Evolutionary conservation across 2,888 invertebrate genomes (phyloP), one percentile per base, ranked within the genome.

Genomic region (Watsonalla binaria): DNA sequence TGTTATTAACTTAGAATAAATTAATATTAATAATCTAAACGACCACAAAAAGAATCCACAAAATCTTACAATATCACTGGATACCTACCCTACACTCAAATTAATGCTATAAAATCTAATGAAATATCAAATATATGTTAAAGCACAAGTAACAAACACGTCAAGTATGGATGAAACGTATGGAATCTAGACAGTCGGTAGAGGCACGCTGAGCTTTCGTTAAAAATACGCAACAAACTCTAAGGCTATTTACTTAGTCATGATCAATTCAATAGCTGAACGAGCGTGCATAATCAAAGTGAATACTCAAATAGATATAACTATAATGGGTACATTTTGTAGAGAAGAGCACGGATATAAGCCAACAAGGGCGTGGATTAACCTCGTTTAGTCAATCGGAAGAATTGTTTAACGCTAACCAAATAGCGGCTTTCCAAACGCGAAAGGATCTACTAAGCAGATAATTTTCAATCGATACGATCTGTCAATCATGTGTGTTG

Each of bases 351-450:
- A 76, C 76, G 76, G 72, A 76, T 78, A 72, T 77, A 70, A 74
- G 71, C 66, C 76, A 75, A 82, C 80, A 83, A 82, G 83, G 80
- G 82, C 67, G 74, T 63, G 77, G 79, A 83, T 86, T 84, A 82
- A 78, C 70, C 66, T 67, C 70, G 81, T 63, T 73, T 73, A 88
- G 82, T 88, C 90, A 77, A 63, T 86, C 81, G 89, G 87, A 90
- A 90, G 82, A 85, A 88, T 88, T 88, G 84, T 87, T 89, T 90
- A 88, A 86, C 90, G 83, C 89, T 88, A 82, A 76, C 87, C 86
- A 90, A 90, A 90, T 82, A 90, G 81, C 85, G 86, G 82, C 78
- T 78, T 78, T 77, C 72, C 74, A 64, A 69, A 75, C 75, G 66
- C 78, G 70, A 83, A 84, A 82, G 80, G 82, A 86, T 78, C 78